Percentiles rank a stretch among this genome's conserved stretches.
Conservation (phyloP, 2,113 vertebrate genomes). For the Cavia porcellus region DNA sequence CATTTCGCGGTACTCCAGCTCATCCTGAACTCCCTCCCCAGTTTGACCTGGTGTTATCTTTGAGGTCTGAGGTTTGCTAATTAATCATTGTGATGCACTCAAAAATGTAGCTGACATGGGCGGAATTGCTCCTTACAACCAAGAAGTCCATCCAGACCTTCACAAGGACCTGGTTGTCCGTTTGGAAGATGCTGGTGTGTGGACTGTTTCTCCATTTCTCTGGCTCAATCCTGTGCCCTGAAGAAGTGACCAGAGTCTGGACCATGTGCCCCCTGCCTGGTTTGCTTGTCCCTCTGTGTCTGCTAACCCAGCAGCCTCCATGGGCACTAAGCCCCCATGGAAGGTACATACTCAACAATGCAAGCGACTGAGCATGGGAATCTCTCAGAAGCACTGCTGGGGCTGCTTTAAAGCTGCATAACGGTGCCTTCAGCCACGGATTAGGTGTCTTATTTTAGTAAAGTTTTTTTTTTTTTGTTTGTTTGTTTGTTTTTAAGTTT, state of each 20-base stretch:
- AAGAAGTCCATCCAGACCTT: conserved; percentile 43
- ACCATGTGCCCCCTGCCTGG: too few relatives aligned
- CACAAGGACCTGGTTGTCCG: fast-evolving
- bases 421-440: conserved; percentile 40
- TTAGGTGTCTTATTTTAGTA: background rate
- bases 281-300: background rate
- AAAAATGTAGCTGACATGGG: too few relatives aligned
- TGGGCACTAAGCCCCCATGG: conserved; percentile 47
- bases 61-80: background rate
- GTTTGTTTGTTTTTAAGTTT: background rate
- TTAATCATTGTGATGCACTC: background rate
- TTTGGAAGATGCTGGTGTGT: background rate
- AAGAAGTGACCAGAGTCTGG: fast-evolving
- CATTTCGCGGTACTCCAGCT: fast-evolving
- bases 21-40: background rate
- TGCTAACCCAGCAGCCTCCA: conserved; percentile 62
- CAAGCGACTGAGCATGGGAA: background rate
- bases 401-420: conserved; percentile 58
- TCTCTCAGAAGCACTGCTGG: conserved; percentile 44
- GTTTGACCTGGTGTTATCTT: too few relatives aligned
- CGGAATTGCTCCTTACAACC: background rate
- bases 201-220: fast-evolving
- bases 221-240: background rate
- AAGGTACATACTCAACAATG: conserved; percentile 56
- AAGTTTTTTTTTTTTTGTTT: background rate